Evolutionary conservation across 2,113 vertebrate species (phyloP).

Genomic region (Anhinga rufa): DNA sequence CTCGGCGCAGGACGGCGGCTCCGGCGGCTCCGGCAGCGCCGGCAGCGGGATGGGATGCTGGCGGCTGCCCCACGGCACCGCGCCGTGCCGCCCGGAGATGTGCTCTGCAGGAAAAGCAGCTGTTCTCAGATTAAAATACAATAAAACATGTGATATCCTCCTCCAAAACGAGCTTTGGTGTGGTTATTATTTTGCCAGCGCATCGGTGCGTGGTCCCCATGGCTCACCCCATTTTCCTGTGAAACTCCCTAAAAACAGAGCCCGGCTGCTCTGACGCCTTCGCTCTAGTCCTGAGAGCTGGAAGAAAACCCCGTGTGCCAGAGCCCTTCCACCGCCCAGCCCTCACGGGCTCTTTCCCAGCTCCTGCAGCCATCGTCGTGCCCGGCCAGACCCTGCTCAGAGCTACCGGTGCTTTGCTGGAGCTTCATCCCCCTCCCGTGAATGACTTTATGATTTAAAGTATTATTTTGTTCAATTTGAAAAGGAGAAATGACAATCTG

Average conservation of each 20-base stretch:
- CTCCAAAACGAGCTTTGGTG: background rate
- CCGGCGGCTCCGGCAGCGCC: background rate
- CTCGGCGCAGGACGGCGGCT: background rate
- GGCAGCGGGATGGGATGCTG: background rate
- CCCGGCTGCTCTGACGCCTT: fast-evolving
- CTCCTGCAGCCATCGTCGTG: background rate
- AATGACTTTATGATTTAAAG: background rate
- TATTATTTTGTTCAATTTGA: background rate
- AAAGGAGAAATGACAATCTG: conserved; percentile 15
- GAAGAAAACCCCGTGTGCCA: fast-evolving
- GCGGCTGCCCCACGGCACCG: fast-evolving
- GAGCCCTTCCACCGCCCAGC: background rate
- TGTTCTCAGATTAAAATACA: conserved; percentile 4
- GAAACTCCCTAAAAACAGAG: background rate
- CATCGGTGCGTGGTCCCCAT: fast-evolving
- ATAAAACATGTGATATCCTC: conserved; percentile 53
- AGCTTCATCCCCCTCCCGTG: background rate
- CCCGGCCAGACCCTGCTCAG: background rate
- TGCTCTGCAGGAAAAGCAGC: background rate
- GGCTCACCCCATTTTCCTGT: background rate
- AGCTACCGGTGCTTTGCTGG: background rate
- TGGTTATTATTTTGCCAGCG: background rate
- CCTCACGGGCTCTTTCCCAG: background rate
- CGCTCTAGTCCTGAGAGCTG: background rate
- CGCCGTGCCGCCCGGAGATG: background rate